phyloP scores from a whole-genome alignment of 2,113 vertebrate species.

The Saiga tatarica region DNA sequence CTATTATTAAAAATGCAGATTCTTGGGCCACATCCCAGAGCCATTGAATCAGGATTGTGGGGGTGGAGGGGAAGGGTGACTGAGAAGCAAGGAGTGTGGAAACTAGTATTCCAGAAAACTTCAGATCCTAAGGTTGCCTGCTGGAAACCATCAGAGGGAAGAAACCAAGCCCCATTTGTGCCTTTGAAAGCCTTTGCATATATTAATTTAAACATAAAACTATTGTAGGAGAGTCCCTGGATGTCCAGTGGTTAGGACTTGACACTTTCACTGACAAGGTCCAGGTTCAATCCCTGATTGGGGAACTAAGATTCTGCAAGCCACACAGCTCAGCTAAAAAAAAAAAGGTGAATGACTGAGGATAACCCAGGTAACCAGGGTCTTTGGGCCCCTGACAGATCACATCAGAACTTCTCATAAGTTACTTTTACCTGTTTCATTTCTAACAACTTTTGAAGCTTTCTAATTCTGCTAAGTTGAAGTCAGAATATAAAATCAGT shows the following conservation, averaged over 20 bases:
- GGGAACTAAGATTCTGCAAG: not conserved
- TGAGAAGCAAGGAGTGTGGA: not conserved
- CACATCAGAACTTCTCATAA: not conserved
- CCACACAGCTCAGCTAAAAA: not conserved
- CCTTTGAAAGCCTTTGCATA: conserved; percentile 2
- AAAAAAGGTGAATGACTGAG: not conserved
- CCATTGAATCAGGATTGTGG: not conserved
- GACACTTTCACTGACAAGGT: not conserved
- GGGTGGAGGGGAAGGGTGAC: not conserved
- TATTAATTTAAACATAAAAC: conserved; percentile 23
- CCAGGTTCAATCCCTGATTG: not conserved
- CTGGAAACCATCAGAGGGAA: conserved; percentile 38
- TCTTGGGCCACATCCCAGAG: not conserved
- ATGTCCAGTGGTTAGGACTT: not conserved
- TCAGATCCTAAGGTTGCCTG: not conserved
- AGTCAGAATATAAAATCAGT: not conserved
- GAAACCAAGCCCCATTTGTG: not conserved
- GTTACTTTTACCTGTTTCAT: not conserved
- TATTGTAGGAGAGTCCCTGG: not conserved
- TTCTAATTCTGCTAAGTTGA: not conserved
- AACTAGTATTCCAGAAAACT: conserved; percentile 11
- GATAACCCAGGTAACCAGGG: not conserved
- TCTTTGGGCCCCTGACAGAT: not conserved
- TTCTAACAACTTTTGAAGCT: not conserved
- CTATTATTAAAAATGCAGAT: not conserved